Conservation (phyloP, 1,140 invertebrate genomes). For the Meloidogyne floridensis region DNA sequence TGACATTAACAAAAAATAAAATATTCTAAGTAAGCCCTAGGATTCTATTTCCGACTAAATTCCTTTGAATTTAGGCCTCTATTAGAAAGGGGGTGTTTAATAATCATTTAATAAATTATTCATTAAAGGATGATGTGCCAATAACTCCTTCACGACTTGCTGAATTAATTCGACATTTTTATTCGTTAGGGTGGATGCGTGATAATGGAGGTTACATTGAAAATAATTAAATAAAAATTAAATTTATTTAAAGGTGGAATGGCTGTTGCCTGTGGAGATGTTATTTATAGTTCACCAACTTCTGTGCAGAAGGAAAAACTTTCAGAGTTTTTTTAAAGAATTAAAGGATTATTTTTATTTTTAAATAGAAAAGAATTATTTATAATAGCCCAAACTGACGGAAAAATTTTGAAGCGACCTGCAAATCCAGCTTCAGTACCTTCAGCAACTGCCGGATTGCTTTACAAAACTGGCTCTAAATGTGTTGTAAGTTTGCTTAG, state of each 20-base stretch:
- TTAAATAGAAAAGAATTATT: slow-evolving; percentile 27
- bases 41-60: too few relatives aligned
- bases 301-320: slow-evolving; percentile 89
- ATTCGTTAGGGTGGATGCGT: slow-evolving; percentile 33
- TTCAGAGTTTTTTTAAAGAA: slow-evolving; percentile 38
- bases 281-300: slow-evolving; percentile 93
- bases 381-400: slow-evolving; percentile 56
- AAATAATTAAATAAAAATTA: not conserved
- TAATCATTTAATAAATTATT: too few relatives aligned
- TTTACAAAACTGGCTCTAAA: slow-evolving; percentile 28
- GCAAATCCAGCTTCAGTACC: slow-evolving; percentile 17
- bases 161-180: slow-evolving; percentile 32
- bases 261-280: slow-evolving; percentile 76
- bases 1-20: too few relatives aligned
- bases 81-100: not conserved
- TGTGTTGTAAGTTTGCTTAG: slow-evolving; percentile 33
- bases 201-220: slow-evolving; percentile 72
- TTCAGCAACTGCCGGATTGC: slow-evolving; percentile 56
- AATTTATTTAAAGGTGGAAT: slow-evolving; percentile 74
- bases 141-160: slow-evolving; percentile 27
- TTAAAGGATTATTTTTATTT: slow-evolving; percentile 6
- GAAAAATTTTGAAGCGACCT: slow-evolving; percentile 11
- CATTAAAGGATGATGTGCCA: slow-evolving; percentile 13
- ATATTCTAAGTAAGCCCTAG: too few relatives aligned
- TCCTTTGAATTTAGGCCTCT: too few relatives aligned